These are phyloP conservation scores for Poeciliopsis gracilis DNA, from an alignment of 2,797 vertebrate species.

Conservation along the genomic window DNA sequence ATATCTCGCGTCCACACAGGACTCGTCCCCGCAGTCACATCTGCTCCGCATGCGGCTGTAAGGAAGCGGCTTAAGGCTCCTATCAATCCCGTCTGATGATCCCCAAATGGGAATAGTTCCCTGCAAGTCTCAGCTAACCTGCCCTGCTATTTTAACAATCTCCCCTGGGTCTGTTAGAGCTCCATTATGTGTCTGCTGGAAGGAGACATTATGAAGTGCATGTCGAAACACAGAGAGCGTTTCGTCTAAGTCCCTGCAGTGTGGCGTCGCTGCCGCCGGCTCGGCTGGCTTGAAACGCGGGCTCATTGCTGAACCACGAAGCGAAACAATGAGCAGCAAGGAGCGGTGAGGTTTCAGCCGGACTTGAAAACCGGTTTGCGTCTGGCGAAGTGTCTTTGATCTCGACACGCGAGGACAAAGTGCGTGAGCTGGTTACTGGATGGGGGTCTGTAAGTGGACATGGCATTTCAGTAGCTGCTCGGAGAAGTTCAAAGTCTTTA, in stretches of 20 bases:
- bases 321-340: background rate
- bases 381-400: slow-evolving; percentile 38
- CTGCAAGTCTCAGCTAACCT: slow-evolving; percentile 66
- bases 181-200: slow-evolving; percentile 60
- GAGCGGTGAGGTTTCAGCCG: slow-evolving; percentile 16
- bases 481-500: slow-evolving; percentile 32
- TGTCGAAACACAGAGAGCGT: slow-evolving; percentile 32
- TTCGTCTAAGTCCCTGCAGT: slow-evolving; percentile 25
- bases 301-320: slow-evolving; percentile 15
- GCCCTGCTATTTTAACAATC: slow-evolving; percentile 71
- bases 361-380: slow-evolving; percentile 10
- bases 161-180: slow-evolving; percentile 64
- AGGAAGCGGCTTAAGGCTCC: slow-evolving; percentile 62
- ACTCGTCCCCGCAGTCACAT: slow-evolving; percentile 63
- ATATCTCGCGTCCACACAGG: slow-evolving; percentile 63
- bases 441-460: slow-evolving; percentile 29
- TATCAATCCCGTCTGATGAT: slow-evolving; percentile 72
- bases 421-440: slow-evolving; percentile 10
- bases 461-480: slow-evolving; percentile 20
- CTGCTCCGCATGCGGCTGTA: slow-evolving; percentile 65
- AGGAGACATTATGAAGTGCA: slow-evolving; percentile 46
- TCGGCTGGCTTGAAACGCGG: slow-evolving; percentile 7
- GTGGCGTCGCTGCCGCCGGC: slow-evolving; percentile 17
- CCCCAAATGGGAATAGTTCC: slow-evolving; percentile 63
- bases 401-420: slow-evolving; percentile 33